Conservation (phyloP, 2,113 vertebrate genomes). For the Malurus elegans region DNA sequence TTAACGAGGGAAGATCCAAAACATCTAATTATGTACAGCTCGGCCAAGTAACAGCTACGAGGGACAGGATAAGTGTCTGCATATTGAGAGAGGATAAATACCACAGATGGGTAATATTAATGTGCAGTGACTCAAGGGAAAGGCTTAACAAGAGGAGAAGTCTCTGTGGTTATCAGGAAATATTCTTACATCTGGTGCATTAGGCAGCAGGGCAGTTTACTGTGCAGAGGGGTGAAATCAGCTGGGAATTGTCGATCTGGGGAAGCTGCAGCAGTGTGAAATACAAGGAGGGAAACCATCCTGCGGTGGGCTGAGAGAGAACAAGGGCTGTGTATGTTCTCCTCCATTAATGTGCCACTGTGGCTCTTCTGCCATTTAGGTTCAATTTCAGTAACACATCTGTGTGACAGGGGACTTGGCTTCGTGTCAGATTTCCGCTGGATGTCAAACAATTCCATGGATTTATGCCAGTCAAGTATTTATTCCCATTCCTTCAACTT, state of each 20-base stretch:
- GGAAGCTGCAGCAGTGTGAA: background rate
- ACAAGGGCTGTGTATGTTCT: background rate
- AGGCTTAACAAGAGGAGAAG: slow-evolving; percentile 7
- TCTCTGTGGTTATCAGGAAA: slow-evolving; percentile 9
- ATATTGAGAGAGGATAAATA: slow-evolving; percentile 20
- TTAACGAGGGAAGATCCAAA: background rate
- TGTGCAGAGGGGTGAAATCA: background rate
- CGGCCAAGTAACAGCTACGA: background rate
- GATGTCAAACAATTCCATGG: slow-evolving; percentile 1
- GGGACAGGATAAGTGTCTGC: background rate
- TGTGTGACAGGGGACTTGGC: background rate
- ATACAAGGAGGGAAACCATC: background rate
- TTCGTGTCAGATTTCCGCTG: background rate
- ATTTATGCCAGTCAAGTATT: slow-evolving; percentile 15
- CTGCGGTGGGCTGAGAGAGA: background rate
- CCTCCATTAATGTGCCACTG: background rate
- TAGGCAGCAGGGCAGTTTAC: background rate
- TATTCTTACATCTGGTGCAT: background rate
- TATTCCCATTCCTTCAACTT: background rate
- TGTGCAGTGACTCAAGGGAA: slow-evolving; percentile 14
- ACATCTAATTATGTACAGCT: slow-evolving; percentile 25
- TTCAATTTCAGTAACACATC: background rate
- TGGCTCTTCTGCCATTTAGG: background rate
- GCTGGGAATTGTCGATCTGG: background rate
- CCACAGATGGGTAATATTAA: slow-evolving; percentile 36